Percentiles rank a stretch among this genome's conserved stretches.
Conservation (phyloP, 1,140 invertebrate genomes). For the Palaemon carinicauda region DNA sequence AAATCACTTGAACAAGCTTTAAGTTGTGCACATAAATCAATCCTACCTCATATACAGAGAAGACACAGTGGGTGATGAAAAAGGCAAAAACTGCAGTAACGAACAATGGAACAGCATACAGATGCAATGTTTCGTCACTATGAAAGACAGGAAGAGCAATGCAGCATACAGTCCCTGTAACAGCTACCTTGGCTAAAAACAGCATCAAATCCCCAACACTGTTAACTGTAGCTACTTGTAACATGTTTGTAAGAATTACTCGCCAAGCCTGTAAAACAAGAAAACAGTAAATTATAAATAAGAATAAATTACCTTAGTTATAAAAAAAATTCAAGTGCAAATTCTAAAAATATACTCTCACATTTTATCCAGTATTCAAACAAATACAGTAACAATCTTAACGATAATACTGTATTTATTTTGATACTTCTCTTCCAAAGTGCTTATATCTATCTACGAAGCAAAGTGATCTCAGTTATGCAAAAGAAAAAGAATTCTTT, state of each 20-base stretch:
- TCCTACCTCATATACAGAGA: conserved; percentile 79
- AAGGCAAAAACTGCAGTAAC: conserved; percentile 70
- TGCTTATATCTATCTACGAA: too few relatives aligned
- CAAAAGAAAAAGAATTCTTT: too few relatives aligned
- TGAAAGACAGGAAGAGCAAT: conserved; percentile 50
- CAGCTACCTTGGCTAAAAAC: conserved; percentile 86
- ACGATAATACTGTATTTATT: too few relatives aligned
- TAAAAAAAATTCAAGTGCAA: not conserved
- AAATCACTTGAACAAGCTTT: too few relatives aligned
- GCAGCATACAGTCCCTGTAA: conserved; percentile 68
- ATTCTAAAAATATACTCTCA: not conserved
- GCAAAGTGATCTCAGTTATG: too few relatives aligned
- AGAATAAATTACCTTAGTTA: not conserved
- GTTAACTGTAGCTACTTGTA: conserved; percentile 87
- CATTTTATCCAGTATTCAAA: too few relatives aligned
- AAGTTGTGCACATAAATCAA: not conserved
- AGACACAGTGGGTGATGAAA: conserved; percentile 87
- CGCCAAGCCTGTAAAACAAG: conserved; percentile 32
- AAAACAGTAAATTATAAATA: not conserved
- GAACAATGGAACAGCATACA: conserved; percentile 66
- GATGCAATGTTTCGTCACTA: conserved; percentile 70
- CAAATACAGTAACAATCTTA: too few relatives aligned
- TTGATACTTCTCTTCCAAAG: too few relatives aligned
- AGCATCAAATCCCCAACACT: conserved; percentile 88
- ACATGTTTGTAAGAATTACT: conserved; percentile 45